These are phyloP conservation scores for Tiliqua scincoides DNA, from an alignment of 2,113 vertebrate species.

Conservation along the genomic window DNA sequence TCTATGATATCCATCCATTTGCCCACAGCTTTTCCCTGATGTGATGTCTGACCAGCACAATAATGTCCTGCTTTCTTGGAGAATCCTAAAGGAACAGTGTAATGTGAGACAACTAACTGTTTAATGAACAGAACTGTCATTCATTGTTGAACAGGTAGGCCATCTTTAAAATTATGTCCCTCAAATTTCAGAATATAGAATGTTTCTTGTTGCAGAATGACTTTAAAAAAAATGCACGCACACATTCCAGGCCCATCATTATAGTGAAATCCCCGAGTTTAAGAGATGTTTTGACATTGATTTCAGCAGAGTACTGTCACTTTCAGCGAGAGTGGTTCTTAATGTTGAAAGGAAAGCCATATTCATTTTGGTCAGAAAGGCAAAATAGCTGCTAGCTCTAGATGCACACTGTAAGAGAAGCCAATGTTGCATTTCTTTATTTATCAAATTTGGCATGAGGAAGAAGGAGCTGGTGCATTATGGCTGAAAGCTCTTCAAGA, in stretches of 20 bases:
- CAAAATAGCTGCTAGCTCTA: neutral
- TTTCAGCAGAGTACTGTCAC: neutral
- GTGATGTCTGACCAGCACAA: neutral
- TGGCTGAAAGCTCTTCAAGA: neutral
- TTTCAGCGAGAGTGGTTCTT: neutral
- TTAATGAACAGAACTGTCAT: neutral
- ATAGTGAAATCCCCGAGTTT: neutral
- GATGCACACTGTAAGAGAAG: neutral
- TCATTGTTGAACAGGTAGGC: neutral
- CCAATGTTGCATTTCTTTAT: neutral
- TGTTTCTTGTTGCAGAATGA: neutral
- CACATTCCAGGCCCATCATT: neutral
- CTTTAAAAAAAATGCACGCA: neutral
- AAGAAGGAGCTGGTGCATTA: neutral
- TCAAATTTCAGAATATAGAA: neutral
- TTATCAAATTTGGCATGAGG: neutral
- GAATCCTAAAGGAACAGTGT: too few species aligned
- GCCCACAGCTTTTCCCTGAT: neutral
- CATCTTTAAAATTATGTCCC: neutral
- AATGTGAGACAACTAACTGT: neutral
- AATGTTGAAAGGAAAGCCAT: neutral
- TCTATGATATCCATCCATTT: neutral
- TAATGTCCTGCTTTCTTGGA: neutral
- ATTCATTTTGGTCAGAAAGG: neutral
- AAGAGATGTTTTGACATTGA: neutral